These are phyloP conservation scores for Conus canariensis DNA, from an alignment of 2,888 invertebrate species.

Conservation along the genomic window DNA sequence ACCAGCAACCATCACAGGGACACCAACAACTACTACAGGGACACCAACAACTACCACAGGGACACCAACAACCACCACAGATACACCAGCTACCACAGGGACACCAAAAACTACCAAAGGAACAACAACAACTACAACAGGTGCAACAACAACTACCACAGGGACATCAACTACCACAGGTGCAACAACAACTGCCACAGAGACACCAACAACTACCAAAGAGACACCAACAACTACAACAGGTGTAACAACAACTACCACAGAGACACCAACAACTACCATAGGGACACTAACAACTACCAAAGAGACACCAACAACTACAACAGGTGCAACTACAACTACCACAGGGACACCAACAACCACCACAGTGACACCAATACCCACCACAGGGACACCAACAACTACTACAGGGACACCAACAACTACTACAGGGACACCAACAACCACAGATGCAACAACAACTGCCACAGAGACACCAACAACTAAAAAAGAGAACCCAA, in stretches of 20 bases:
- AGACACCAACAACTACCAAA: background rate
- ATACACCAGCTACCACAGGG: background rate
- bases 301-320: constrained; percentile 14
- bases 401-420: no score
- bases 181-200: background rate
- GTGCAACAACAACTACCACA: background rate
- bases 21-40: background rate
- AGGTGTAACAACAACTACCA: background rate
- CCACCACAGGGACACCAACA: no score
- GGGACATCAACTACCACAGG: background rate
- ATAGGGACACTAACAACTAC: background rate
- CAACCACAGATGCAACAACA: background rate
- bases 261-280: constrained; percentile 15
- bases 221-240: background rate
- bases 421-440: no score
- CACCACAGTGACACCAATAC: no score
- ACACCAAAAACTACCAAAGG: background rate
- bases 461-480: background rate
- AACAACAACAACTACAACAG: background rate
- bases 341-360: no score
- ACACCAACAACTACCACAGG: no score
- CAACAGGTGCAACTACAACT: no score
- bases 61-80: background rate
- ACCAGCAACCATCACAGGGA: background rate
- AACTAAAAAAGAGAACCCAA: background rate